A percentile compares a stretch with the other conserved stretches of the same genome.
These are phyloP conservation scores for Magallana nippona DNA, from an alignment of 2,888 invertebrate species.

Conservation along the genomic window DNA sequence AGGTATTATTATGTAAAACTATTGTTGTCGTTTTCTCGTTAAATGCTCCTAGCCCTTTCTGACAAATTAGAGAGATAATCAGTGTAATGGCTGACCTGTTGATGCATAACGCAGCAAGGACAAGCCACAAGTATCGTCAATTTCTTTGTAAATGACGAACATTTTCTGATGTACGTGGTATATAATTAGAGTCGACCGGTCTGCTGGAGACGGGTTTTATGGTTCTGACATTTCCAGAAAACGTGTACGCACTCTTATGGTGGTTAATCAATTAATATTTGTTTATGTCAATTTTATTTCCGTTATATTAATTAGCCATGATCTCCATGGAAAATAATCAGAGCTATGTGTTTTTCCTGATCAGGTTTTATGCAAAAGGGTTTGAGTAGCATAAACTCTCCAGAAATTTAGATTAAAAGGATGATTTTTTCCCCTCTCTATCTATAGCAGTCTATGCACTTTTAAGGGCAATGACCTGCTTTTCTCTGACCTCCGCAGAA, in stretches of 20 bases:
- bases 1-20: neutral
- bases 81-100: neutral
- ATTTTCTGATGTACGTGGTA: neutral
- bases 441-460: no score
- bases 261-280: constrained; percentile 25
- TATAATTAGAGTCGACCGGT: constrained; percentile 21
- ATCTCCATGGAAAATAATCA: neutral
- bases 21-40: neutral
- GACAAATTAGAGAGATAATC: constrained; percentile 18
- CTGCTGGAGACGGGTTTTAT: constrained; percentile 10
- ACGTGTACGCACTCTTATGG: neutral
- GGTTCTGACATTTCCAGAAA: constrained; percentile 15
- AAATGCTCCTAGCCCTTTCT: neutral
- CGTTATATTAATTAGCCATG: constrained; percentile 14
- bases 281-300: constrained; percentile 28
- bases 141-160: neutral
- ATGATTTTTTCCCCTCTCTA: no score
- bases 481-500: no score
- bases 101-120: neutral
- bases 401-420: no score
- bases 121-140: neutral
- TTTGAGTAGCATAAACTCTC: no score
- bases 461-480: no score
- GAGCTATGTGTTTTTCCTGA: neutral
- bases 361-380: no score